phyloP scores from a whole-genome alignment of 2,113 vertebrate species.

The Capra hircus region DNA sequence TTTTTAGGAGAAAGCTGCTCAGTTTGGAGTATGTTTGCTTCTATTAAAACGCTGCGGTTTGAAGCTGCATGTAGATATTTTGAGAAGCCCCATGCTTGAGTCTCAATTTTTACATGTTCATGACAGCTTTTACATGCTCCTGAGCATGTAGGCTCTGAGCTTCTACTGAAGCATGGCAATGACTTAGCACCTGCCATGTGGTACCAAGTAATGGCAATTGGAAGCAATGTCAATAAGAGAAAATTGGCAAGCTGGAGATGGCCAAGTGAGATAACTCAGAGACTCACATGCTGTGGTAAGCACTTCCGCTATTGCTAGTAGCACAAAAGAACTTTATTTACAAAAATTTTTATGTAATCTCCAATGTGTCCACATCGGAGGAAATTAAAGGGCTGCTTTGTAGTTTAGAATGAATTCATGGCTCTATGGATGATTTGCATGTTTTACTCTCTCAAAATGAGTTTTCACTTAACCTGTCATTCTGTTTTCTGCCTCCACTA shows the following conservation, averaged over 20 bases:
- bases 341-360: not conserved
- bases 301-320: not conserved
- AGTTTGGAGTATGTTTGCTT: conserved; percentile 4
- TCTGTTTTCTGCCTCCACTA: not conserved
- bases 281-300: not conserved
- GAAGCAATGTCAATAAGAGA: conserved; percentile 7
- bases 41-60: conserved; percentile 36
- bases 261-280: not conserved
- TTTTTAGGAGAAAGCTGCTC: conserved; percentile 23
- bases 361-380: not conserved
- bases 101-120: conserved; percentile 58
- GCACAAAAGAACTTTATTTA: not conserved
- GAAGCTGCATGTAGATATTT: conserved; percentile 14
- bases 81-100: not conserved
- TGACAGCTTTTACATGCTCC: conserved; percentile 51
- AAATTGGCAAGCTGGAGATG: conserved; percentile 32
- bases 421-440: not conserved
- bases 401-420: not conserved
- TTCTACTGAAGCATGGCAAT: conserved; percentile 39
- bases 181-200: conserved; percentile 37
- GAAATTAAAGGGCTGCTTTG: not conserved
- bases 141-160: conserved; percentile 7
- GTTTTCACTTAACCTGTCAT: not conserved
- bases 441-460: not conserved
- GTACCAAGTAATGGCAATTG: conserved; percentile 18